phyloP scores from a whole-genome alignment of 2,888 invertebrate genomes.

The Alsophila aescularia region DNA sequence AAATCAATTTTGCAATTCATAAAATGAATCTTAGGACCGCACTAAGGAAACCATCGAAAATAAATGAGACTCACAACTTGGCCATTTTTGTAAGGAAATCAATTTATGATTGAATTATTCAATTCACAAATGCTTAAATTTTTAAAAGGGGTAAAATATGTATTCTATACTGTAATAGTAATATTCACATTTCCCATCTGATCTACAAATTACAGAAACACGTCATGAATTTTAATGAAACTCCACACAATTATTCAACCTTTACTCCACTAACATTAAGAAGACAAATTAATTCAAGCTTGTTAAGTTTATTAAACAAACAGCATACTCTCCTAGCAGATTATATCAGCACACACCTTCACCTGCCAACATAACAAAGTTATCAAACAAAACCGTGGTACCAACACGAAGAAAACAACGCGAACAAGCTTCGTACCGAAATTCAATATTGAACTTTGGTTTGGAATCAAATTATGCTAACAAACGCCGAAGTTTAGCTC shows the following conservation, averaged over 20 bases:
- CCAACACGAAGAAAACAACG: constrained; percentile 34
- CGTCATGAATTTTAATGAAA: neutral
- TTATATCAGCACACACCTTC: constrained; percentile 23
- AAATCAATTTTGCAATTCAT: too few relatives aligned
- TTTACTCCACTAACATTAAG: neutral
- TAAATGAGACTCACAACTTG: too few relatives aligned
- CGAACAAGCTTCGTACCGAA: constrained; percentile 44
- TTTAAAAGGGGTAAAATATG: too few relatives aligned
- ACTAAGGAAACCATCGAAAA: too few relatives aligned
- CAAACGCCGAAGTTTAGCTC: constrained; percentile 49
- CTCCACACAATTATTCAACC: neutral
- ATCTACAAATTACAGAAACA: neutral
- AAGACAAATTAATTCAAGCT: constrained; percentile 7
- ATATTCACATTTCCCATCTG: neutral
- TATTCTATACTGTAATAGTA: too few relatives aligned
- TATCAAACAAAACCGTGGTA: constrained; percentile 34
- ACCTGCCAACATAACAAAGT: constrained; percentile 31
- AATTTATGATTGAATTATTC: too few relatives aligned
- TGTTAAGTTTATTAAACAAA: constrained; percentile 12
- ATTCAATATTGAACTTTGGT: constrained; percentile 58
- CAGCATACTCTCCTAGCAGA: neutral
- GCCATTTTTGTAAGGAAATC: too few relatives aligned
- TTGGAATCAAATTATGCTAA: constrained; percentile 56
- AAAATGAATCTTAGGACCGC: too few relatives aligned
- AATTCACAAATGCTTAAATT: too few relatives aligned